Base-by-base conservation (phyloP, 2,113 vertebrate species). In the Vulpes ferrilata region DNA sequence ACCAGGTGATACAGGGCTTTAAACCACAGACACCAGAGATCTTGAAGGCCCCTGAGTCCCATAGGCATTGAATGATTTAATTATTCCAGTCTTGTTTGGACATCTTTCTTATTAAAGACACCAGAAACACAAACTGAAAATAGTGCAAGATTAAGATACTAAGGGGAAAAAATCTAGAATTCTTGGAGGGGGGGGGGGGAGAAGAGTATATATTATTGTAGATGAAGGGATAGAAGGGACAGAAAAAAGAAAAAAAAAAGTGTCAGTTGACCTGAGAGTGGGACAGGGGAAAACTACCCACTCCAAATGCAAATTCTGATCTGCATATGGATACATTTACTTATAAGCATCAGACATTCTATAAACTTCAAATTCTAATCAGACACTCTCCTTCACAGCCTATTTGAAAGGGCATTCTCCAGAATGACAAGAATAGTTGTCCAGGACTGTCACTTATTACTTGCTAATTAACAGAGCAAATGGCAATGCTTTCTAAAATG, bases 391-490 rank as follows among this genome's bases (percentile, higher is more conserved):
- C 79, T 83, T 86, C 78, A 57, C 2, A 85, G 59, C n/a, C 11
- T 23, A 51, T 53, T 57, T 65, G 25, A 89, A 23, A 53, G 57
- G 88, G 48, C 67, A 71, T 4, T 90, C 93, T 96, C 80, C 38
- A 92, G 59, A 91, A 95, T 76, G 83, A 86, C 60, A 90, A 88
- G 55, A 88, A 81, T 10, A 59, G 35, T 74, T 86, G 43, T 93
- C 80, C 35, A 51, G 57, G 51, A 51, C 73, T 30, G 51, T 92
- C 71, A 53, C 93, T 90, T 96, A 82, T 38, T 67, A 73, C 43
- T 65, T 88, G 48, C 32, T 81, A 94, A 96, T 96, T 95, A 93
- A 71, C 76, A 76, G 3, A 79, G 92, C 53, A 88, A 97, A 43
- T 88, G 65, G 69, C 57, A 73, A 59, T 8, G 5, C 64, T 94